Percentiles rank a stretch among this genome's conserved stretches.
Evolutionary conservation across 2,797 vertebrate genomes (phyloP).

Genomic region (Acanthurus tractus): DNA sequence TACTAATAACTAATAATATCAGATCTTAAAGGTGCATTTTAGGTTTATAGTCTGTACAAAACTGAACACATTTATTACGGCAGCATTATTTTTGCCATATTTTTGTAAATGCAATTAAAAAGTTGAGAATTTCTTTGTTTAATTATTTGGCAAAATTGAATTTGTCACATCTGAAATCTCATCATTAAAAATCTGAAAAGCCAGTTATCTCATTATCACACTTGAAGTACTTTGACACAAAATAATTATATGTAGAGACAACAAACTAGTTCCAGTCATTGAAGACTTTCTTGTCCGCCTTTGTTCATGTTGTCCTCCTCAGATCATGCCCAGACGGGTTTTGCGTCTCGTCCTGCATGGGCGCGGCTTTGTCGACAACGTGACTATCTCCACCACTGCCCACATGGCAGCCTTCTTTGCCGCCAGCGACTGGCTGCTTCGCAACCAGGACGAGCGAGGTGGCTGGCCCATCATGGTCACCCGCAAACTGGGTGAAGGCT

Average conservation of each 20-base stretch:
- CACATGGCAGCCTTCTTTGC: slow-evolving; percentile 97
- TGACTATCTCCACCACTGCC: slow-evolving; percentile 94
- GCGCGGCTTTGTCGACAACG: slow-evolving; percentile 92
- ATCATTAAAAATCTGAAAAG: too few relatives aligned
- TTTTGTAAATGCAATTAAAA: too few relatives aligned
- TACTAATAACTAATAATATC: neutral
- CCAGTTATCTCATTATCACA: too few relatives aligned
- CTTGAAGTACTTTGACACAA: too few relatives aligned
- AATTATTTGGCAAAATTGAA: too few relatives aligned
- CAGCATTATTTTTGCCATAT: too few relatives aligned
- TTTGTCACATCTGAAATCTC: too few relatives aligned
- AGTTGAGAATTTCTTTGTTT: too few relatives aligned
- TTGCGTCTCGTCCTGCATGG: slow-evolving; percentile 89
- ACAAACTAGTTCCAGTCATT: neutral
- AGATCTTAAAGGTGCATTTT: too few relatives aligned
- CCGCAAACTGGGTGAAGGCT: slow-evolving; percentile 96
- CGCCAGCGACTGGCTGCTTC: slow-evolving; percentile 94
- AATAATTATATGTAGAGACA: too few relatives aligned
- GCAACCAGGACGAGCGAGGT: slow-evolving; percentile 96
- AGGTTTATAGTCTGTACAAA: too few relatives aligned
- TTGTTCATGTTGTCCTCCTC: neutral
- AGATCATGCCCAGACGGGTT: slow-evolving; percentile 93
- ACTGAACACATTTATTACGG: too few relatives aligned
- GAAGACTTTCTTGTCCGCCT: neutral
- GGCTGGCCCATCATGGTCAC: slow-evolving; percentile 99